Evolutionary conservation across 2,888 invertebrate genomes (phyloP).

Genomic region (Tipula unca): DNA sequence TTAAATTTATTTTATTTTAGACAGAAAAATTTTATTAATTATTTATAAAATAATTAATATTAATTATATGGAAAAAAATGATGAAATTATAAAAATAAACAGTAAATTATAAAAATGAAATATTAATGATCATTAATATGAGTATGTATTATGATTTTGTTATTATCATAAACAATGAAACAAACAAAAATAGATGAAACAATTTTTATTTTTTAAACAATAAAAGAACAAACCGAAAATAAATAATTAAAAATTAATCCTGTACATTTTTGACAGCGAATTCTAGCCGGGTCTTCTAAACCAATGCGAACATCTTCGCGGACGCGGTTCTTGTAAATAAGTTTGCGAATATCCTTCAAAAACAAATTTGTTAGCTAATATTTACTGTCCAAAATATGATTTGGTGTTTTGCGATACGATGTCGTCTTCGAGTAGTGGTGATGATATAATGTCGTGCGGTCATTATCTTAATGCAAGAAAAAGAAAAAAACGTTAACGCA

Average conservation of each 20-base stretch:
- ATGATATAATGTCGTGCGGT: too few relatives aligned
- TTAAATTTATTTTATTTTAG: constrained; percentile 9
- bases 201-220: constrained; percentile 15
- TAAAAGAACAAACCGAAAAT: not conserved
- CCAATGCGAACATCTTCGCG: too few relatives aligned
- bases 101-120: not conserved
- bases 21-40: not conserved
- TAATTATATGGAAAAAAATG: not conserved
- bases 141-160: not conserved
- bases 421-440: too few relatives aligned
- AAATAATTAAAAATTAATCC: not conserved
- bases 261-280: not conserved
- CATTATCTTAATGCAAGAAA: too few relatives aligned
- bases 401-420: too few relatives aligned
- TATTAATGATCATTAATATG: not conserved
- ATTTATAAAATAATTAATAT: not conserved
- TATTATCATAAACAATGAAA: not conserved
- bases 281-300: not conserved
- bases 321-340: too few relatives aligned
- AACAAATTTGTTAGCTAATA: too few relatives aligned
- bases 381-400: too few relatives aligned
- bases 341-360: too few relatives aligned
- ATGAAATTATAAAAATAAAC: not conserved
- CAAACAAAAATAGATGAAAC: not conserved
- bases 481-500: too few relatives aligned